phyloP scores from a whole-genome alignment of 2,113 vertebrate genomes.

The Neodon shergylaensis region DNA sequence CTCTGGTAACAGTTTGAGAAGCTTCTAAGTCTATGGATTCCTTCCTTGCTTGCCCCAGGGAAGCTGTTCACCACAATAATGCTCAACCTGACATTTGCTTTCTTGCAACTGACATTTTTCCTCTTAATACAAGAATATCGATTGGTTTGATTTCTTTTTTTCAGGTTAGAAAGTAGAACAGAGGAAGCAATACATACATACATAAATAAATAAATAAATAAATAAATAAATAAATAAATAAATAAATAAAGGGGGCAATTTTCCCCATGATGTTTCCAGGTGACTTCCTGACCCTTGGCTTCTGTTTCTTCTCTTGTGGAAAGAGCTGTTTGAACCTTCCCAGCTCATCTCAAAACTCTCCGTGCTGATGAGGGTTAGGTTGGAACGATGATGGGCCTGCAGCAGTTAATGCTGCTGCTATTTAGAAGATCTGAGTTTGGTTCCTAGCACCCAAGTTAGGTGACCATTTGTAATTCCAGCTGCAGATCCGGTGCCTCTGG shows the following conservation, averaged over 20 bases:
- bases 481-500: background rate
- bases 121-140: conserved; percentile 53
- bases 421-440: background rate
- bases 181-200: background rate
- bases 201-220: too few species aligned
- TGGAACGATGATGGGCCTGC: too few species aligned
- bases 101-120: conserved; percentile 63
- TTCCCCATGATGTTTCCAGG: conserved; percentile 20
- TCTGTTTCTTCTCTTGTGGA: conserved; percentile 11
- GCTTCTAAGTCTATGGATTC: background rate
- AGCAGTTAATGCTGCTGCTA: too few species aligned
- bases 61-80: background rate
- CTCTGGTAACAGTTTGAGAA: background rate
- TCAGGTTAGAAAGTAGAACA: conserved; percentile 33
- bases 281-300: background rate
- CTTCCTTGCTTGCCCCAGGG: background rate
- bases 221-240: too few species aligned
- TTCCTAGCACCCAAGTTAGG: background rate
- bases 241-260: too few species aligned
- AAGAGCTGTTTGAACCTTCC: background rate
- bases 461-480: background rate
- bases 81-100: conserved; percentile 62
- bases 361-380: background rate
- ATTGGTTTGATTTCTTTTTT: conserved; percentile 56
- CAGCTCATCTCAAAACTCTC: background rate